Evolutionary conservation across 2,888 invertebrate genomes (phyloP).

Genomic region (Tortricodes alternella): DNA sequence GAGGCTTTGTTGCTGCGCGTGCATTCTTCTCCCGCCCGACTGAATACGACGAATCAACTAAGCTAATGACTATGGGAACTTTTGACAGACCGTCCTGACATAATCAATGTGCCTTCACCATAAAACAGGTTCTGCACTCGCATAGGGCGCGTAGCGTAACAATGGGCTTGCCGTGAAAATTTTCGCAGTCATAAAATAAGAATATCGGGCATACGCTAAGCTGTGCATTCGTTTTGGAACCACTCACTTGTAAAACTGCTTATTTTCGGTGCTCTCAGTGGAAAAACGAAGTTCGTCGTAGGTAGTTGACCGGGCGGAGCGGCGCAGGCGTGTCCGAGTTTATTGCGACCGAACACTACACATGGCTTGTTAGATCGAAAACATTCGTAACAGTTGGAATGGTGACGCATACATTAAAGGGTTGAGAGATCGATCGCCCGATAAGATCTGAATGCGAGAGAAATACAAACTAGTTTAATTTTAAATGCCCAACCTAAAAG

Average conservation of each 20-base stretch:
- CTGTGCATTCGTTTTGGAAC: conserved; percentile 63
- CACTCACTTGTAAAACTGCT: conserved; percentile 74
- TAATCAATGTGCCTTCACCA: conserved; percentile 45
- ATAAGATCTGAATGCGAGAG: conserved; percentile 67
- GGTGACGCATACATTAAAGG: conserved; percentile 73
- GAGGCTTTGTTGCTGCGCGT: conserved; percentile 64
- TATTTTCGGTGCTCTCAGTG: conserved; percentile 60
- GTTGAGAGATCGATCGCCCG: conserved; percentile 72
- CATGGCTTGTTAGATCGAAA: conserved; percentile 48
- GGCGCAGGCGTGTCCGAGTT: conserved; percentile 40
- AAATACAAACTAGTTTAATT: conserved; percentile 76
- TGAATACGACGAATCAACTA: conserved; percentile 65
- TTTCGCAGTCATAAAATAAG: conserved; percentile 64
- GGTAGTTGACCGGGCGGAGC: conserved; percentile 51
- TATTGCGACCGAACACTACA: conserved; percentile 39
- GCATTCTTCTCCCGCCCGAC: conserved; percentile 60
- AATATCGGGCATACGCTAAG: conserved; percentile 66
- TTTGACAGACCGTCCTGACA: conserved; percentile 54
- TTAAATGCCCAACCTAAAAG: conserved; percentile 63
- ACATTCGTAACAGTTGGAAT: conserved; percentile 59
- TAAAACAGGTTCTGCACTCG: conserved; percentile 31
- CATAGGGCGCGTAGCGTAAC: background rate
- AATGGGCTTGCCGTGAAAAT: conserved; percentile 40
- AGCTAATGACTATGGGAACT: conserved; percentile 64
- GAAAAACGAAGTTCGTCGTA: conserved; percentile 59